A percentile compares a stretch with the other conserved stretches of the same genome.
Conservation (phyloP, 2,888 invertebrate genomes). For the Bellardia pandia region DNA sequence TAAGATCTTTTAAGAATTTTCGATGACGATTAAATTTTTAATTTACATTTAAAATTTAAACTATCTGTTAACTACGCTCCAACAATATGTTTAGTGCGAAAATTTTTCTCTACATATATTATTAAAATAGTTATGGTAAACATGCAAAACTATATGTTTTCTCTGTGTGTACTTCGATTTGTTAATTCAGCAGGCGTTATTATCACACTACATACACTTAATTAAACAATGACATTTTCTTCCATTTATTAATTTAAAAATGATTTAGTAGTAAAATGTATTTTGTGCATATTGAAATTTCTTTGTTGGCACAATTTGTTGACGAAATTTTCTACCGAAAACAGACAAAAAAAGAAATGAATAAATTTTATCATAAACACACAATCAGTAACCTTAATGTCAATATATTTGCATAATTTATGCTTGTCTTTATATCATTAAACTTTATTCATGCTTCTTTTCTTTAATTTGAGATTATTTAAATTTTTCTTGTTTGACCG, state of each 20-base stretch:
- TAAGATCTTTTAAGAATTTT: too few species aligned
- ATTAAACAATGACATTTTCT: slow-evolving; percentile 7
- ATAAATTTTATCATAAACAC: slow-evolving; percentile 43
- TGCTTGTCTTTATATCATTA: slow-evolving; percentile 75
- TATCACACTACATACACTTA: background rate
- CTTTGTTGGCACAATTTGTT: background rate
- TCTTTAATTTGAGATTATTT: slow-evolving; percentile 50
- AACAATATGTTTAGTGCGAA: too few species aligned
- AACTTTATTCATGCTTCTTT: slow-evolving; percentile 64
- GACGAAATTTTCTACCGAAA: background rate
- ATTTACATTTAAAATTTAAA: too few species aligned
- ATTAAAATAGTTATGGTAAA: too few species aligned
- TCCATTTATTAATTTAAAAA: background rate
- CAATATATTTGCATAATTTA: slow-evolving; percentile 81
- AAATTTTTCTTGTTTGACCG: slow-evolving; percentile 9
- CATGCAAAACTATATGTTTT: too few species aligned
- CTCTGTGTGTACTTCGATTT: background rate
- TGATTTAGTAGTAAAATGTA: background rate
- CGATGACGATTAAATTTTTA: too few species aligned
- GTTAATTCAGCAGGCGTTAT: background rate
- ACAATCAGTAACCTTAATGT: slow-evolving; percentile 38
- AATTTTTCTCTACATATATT: too few species aligned
- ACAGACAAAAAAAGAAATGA: background rate
- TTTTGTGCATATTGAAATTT: background rate
- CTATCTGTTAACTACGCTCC: too few species aligned